A percentile compares a stretch with the other conserved stretches of the same genome.
Conservation (phyloP, 2,113 vertebrate species). For the Cygnus atratus region DNA sequence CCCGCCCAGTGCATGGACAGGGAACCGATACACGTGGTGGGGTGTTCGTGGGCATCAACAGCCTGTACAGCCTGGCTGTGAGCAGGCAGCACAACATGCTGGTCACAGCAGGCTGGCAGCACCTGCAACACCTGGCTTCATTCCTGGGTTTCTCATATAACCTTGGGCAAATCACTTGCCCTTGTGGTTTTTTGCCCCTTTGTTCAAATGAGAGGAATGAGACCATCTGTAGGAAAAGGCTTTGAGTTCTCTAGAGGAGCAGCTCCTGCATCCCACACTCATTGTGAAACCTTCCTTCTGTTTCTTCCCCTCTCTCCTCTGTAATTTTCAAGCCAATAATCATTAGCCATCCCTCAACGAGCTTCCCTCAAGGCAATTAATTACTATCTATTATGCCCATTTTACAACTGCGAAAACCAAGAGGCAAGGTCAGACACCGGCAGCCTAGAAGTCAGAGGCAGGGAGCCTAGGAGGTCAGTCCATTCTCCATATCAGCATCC, state of each 20-base stretch:
- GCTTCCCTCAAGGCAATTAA: background rate
- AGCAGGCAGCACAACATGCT: background rate
- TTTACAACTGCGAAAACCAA: background rate
- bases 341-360: background rate
- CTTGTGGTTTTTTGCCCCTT: background rate
- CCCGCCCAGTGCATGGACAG: background rate
- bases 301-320: background rate
- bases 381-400: background rate
- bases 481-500: background rate
- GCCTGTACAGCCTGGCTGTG: background rate
- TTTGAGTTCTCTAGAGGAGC: background rate
- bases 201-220: background rate
- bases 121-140: background rate
- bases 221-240: background rate
- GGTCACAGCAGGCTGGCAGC: background rate
- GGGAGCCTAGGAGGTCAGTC: background rate
- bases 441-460: background rate
- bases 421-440: background rate
- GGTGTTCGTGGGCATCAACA: rapidly evolving
- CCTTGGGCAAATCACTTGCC: background rate
- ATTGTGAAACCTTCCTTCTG: background rate
- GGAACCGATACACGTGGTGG: rapidly evolving
- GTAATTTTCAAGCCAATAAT: constrained; percentile 39
- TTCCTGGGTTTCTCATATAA: background rate
- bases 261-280: background rate